Conservation (phyloP, 2,113 vertebrate genomes). For the Urocolius indicus region DNA sequence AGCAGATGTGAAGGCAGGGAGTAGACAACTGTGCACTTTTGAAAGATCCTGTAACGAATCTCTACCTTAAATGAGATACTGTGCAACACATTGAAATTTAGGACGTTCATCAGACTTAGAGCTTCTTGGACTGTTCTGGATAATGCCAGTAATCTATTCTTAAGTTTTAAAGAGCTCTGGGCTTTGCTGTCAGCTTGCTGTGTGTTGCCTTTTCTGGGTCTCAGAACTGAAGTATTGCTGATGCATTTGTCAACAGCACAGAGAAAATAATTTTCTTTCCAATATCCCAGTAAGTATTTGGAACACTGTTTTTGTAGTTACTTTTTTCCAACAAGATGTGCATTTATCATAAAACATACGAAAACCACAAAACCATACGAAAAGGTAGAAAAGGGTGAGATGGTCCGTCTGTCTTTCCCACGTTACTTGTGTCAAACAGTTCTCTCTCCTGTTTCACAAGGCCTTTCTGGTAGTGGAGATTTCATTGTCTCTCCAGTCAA, state of each 20-base stretch:
- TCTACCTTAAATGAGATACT: neutral
- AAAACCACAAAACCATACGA: neutral
- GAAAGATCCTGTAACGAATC: neutral
- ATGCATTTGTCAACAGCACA: fast-evolving
- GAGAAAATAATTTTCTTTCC: neutral
- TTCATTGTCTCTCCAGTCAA: neutral
- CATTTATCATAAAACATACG: neutral
- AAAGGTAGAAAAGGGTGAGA: neutral
- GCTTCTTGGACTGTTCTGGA: neutral
- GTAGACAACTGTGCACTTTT: neutral
- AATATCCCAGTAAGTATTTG: neutral
- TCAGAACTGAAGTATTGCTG: neutral
- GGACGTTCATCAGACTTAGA: neutral
- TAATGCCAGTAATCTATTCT: neutral
- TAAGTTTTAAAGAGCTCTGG: neutral
- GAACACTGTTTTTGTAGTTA: neutral
- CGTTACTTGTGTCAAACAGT: neutral
- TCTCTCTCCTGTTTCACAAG: neutral
- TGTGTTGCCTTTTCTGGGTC: neutral
- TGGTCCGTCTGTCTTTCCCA: neutral
- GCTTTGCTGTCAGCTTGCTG: neutral
- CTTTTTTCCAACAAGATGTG: neutral
- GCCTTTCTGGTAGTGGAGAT: neutral
- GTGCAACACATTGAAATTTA: neutral
- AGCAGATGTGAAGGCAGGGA: neutral